Base-by-base conservation (phyloP, 2,888 invertebrate species). In the Pimpla rufipes region DNA sequence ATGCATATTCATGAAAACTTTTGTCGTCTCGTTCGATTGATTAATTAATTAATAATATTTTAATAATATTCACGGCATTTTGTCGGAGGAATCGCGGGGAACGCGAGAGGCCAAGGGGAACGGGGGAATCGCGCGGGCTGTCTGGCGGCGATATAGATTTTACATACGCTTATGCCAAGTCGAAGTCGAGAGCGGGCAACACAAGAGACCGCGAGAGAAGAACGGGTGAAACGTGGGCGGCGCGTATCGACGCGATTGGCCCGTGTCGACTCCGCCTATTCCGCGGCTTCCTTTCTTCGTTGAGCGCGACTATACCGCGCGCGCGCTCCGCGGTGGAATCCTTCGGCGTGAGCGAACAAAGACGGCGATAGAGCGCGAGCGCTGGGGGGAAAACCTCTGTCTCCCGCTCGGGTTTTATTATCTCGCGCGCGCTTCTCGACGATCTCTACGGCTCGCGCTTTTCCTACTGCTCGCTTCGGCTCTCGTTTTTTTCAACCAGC, bases 211-310 rank as follows among this genome's bases (percentile, higher is more conserved):
- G 81, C 70, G 29, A 2, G 89, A 88, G 89, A 90, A 91, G 89
- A 90, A 91, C 90, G 86, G 87, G 88, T 85, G 90, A 90, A 88
- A 91, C 90, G 91, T 90, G 91, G 91, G 89, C 91, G 93, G 91
- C 88, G 89, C 90, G 90, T 90, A 90, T 90, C 89, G 88, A 88
- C 88, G 88, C 88, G 91, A 93, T 93, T 93, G 93, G 93, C 88
- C 88, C 88, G 88, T 85, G 87, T 88, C 85, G 90, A 91, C 93
- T 92, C 93, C 93, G 93, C 93, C 93, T 92, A 91, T 92, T 86
- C 68, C 88, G 89, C 88, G 88, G 89, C 85, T 90, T 90, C 89
- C 88, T 90, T 87, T 90, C 87, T 84, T 84, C 79, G 66, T 76
- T 76, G 76, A 62, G 42, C 76, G 79, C 75, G 55, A 77, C 66